phyloP scores from a whole-genome alignment of 2,888 invertebrate species.

The Graphium colonna region DNA sequence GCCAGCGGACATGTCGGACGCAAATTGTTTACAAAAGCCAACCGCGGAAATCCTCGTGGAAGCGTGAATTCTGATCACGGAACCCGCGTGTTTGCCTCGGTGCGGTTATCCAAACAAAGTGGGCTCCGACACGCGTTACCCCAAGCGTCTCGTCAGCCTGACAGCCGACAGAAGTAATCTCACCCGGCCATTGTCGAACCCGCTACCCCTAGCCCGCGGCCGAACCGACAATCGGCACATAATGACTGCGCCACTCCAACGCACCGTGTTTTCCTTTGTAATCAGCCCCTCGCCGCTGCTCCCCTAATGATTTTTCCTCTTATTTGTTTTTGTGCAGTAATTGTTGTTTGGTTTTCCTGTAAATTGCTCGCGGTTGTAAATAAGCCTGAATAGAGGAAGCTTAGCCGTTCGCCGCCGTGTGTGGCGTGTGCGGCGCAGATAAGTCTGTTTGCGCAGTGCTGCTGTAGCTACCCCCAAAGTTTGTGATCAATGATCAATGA shows the following conservation, averaged over 20 bases:
- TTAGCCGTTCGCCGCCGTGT: slow-evolving; percentile 26
- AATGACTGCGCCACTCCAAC: slow-evolving; percentile 47
- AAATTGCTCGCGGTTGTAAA: slow-evolving; percentile 66
- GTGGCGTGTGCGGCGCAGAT: slow-evolving; percentile 19
- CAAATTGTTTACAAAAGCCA: too few relatives aligned
- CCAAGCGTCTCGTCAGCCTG: slow-evolving; percentile 36
- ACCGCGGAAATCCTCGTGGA: neutral
- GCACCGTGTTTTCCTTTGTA: slow-evolving; percentile 66
- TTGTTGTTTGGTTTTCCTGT: slow-evolving; percentile 75
- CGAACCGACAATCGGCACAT: slow-evolving; percentile 49
- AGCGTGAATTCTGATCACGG: neutral
- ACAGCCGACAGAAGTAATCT: slow-evolving; percentile 67
- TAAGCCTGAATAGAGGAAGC: slow-evolving; percentile 40
- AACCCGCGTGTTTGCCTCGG: slow-evolving; percentile 8
- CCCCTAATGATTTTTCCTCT: slow-evolving; percentile 73
- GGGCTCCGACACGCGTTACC: slow-evolving; percentile 14
- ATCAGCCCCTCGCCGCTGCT: slow-evolving; percentile 52
- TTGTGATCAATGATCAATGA: neutral
- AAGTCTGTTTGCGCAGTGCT: slow-evolving; percentile 9
- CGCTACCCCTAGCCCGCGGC: slow-evolving; percentile 46
- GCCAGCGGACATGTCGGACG: neutral
- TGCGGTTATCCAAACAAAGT: slow-evolving; percentile 16
- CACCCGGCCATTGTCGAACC: slow-evolving; percentile 60
- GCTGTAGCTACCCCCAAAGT: neutral
- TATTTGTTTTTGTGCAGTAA: slow-evolving; percentile 77